Base-by-base conservation (phyloP, 64 coral and sea anemone species). In the Catalaphyllia jardinei region DNA sequence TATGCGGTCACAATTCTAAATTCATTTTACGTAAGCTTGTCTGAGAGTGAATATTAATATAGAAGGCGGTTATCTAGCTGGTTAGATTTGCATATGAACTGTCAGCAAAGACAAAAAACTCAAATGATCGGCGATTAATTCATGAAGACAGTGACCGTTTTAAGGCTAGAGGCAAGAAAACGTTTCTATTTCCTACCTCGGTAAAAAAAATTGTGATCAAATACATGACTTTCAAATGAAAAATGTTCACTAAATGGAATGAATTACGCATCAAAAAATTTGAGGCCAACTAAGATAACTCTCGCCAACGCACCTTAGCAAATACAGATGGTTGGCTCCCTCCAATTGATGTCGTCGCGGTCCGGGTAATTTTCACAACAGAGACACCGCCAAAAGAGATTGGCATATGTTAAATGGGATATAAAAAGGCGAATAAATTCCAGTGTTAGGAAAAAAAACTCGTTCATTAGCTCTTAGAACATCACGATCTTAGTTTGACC, bases 41-140 rank as follows among this genome's bases (percentile, higher is more conserved):
- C 35, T 51, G 24, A 69, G 62, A 24, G 65, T 64, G 35, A 63
- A 85, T 49, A 67, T 71, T 71, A 39, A 85, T 50, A 28, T 69
- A n/a, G 63, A 15, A 46, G 81, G 81, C 50, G 81, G 39, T 35
- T 85, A 50, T 49, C 31, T 50, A 42, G 10, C 62, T 24, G 4
- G 2, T 9, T 9, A 50, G 64, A 85, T 85, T 85, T 85, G 62
- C 81, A 85, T 85, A 30, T 65, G 60, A 83, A 64, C 59, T 22
- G 79, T 83, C 60, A 83, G 6, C 30, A 29, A 3, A 39, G 63
- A 71, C 33, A 85, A 85, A 49, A 63, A 71, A 49, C 22, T 22
- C 4, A 33, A 69, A 16, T 50, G 81, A 85, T 85, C 64, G 81
- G 63, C 38, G 15, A 71, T 85, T 85, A 50, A 50, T 71, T 46